Conservation (phyloP, 2,888 invertebrate species). For the Yponomeuta sedellus region DNA sequence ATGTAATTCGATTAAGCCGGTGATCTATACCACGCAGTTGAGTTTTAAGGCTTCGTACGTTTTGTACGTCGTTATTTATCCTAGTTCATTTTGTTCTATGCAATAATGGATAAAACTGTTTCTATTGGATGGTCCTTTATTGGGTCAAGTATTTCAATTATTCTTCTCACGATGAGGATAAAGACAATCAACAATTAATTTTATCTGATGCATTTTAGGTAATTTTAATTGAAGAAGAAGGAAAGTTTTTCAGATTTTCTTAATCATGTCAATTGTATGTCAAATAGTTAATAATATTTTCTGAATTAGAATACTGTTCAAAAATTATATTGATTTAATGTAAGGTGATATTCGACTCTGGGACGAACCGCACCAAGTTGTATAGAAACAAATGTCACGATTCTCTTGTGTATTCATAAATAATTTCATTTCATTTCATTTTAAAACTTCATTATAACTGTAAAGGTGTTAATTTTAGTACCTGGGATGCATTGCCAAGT, state of each 20-base stretch:
- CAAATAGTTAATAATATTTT: not conserved
- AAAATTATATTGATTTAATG: not conserved
- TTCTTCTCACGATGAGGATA: too few relatives aligned
- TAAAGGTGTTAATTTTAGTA: slow-evolving; percentile 6
- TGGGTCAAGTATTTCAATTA: not conserved
- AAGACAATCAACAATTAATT: too few relatives aligned
- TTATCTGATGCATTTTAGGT: too few relatives aligned
- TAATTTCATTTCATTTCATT: too few relatives aligned
- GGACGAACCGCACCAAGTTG: not conserved
- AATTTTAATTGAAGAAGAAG: too few relatives aligned
- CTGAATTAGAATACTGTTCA: not conserved
- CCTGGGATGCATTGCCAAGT: not conserved
- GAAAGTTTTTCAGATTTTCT: too few relatives aligned
- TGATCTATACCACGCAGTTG: not conserved
- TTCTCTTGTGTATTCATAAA: not conserved
- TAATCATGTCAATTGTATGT: not conserved
- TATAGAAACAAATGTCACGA: not conserved
- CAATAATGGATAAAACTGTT: too few relatives aligned
- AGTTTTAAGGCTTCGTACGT: not conserved
- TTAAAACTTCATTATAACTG: not conserved
- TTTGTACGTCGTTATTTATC: not conserved
- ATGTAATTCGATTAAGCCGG: not conserved
- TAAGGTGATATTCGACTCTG: not conserved
- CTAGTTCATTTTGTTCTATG: not conserved
- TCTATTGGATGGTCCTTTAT: not conserved